Conservation (phyloP, 2,113 vertebrate genomes). For the Ginglymostoma cirratum region DNA sequence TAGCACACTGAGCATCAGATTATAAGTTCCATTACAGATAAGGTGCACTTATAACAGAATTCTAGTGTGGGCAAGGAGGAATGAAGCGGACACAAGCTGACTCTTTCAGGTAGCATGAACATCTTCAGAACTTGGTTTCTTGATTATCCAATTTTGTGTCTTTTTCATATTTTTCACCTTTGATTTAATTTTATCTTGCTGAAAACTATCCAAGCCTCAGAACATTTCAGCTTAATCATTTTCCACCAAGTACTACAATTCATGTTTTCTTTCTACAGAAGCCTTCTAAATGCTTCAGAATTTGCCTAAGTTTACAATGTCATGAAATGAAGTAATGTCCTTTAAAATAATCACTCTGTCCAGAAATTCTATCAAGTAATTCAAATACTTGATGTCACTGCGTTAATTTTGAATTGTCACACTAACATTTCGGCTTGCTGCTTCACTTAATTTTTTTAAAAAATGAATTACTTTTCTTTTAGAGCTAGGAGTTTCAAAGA, state of each 20-base stretch:
- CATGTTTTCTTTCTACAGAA: background rate
- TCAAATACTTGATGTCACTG: background rate
- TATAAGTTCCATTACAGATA: background rate
- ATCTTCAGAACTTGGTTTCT: background rate
- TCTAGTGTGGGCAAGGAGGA: background rate
- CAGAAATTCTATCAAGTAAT: background rate
- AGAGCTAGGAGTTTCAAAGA: constrained; percentile 40
- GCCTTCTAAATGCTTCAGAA: background rate
- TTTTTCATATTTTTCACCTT: background rate
- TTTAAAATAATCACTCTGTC: background rate
- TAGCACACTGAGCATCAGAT: background rate
- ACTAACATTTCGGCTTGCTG: background rate
- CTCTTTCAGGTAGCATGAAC: background rate
- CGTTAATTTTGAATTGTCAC: background rate
- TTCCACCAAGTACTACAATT: background rate
- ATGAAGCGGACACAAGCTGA: background rate
- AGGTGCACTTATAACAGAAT: background rate
- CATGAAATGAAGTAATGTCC: background rate
- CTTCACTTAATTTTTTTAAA: background rate
- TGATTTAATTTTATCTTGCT: background rate
- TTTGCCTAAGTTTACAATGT: background rate
- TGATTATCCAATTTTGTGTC: background rate
- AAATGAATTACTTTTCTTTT: background rate
- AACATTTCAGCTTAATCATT: background rate
- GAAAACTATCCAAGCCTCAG: background rate